Percentiles rank a stretch among this genome's conserved stretches.
Evolutionary conservation across 1,140 invertebrate genomes (phyloP).

Genomic region (Monomorium pharaonis): DNA sequence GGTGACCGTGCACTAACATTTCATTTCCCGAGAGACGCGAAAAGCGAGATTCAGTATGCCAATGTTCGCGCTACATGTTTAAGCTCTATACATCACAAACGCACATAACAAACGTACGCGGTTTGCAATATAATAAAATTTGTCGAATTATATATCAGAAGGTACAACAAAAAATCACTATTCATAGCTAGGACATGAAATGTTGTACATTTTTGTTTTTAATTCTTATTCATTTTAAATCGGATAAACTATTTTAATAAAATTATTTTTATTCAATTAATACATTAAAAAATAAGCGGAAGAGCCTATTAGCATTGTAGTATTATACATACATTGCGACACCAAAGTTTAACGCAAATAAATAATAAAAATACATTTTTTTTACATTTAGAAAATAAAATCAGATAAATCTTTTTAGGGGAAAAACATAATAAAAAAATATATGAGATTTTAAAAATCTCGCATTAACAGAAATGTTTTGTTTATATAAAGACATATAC

Average conservation of each 20-base stretch:
- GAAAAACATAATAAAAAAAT: background rate
- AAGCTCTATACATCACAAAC: constrained; percentile 1
- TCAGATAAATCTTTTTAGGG: background rate
- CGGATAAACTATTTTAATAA: background rate
- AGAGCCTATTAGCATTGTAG: background rate
- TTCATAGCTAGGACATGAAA: background rate
- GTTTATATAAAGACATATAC: too few species aligned
- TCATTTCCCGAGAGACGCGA: constrained; percentile 44
- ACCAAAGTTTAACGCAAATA: background rate
- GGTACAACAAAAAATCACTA: background rate
- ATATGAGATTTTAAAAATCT: background rate
- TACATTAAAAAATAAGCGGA: background rate
- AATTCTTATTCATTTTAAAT: background rate
- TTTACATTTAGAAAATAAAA: background rate
- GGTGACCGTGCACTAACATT: constrained; percentile 7
- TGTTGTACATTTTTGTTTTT: background rate
- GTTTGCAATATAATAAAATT: background rate
- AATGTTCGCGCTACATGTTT: constrained; percentile 5
- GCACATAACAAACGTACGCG: background rate
- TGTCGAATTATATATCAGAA: background rate
- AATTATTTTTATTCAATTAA: background rate
- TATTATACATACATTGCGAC: background rate
- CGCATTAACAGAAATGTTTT: background rate
- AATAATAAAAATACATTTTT: background rate
- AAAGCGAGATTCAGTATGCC: constrained; percentile 20